Base-by-base conservation (phyloP, 2,113 vertebrate species). In the Psittacus erithacus region DNA sequence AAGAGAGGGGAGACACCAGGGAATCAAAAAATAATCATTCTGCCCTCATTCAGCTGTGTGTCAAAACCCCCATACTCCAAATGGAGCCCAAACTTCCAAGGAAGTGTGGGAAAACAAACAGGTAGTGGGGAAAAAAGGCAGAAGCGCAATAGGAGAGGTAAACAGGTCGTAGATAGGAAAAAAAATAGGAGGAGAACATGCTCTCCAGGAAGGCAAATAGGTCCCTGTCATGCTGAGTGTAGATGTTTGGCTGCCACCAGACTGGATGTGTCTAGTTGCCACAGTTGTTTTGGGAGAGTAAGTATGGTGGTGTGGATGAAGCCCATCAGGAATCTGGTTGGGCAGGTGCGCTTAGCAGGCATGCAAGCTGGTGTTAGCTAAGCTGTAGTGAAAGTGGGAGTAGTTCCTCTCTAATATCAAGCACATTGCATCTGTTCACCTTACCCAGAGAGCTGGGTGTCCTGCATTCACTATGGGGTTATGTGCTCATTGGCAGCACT, bases 201-300 rank as follows among this genome's bases (percentile, higher is more conserved):
- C 19, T 38, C 24, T 38, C 39, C 13, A 22, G 65, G 28, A 63
- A 33, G 46, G 52, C 50, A 11, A 12, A 31, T 44, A 63, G 18
- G 24, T 80, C 35, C 29, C 28, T 4, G 1, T 43, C 8, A 2
- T 44, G 24, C 28, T 39, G 47, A 43, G 15, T 2, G 6, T 10
- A 8, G 43, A 69, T 35, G 29, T 52, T 33, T 46, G 22, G 24
- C 39, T 59, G 35, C 13, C 1, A 2, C 49, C 2, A 8, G 20
- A 7, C 49, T 60, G 59, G 59, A n/a, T 1, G 0, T 3, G 35
- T 29, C 43, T 27, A 23, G 17, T 29, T 60, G 47, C 41, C 7
- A 8, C 6, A 3, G 49, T 9, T 57, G 50, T 74, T 71, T 52
- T 31, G 62, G 27, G 46, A 86, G 64, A 33, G 35, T 11, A 29